These are phyloP conservation scores for Hemaris fuciformis DNA, from an alignment of 2,888 invertebrate genomes.

Conservation along the genomic window DNA sequence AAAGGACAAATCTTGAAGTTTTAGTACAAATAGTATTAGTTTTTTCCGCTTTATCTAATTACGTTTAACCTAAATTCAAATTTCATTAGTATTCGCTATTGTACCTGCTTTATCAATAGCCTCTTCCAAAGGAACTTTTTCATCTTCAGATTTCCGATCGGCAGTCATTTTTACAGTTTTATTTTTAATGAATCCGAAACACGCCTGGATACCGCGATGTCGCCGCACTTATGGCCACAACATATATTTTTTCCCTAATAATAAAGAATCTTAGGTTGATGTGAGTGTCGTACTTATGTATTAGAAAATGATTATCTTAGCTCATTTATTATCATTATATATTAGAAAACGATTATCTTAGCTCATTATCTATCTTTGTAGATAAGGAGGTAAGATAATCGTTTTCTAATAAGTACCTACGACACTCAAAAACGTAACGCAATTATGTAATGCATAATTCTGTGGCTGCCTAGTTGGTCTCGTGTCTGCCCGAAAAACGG, in stretches of 20 bases:
- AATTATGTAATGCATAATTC: neutral
- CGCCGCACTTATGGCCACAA: neutral
- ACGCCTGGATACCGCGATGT: neutral
- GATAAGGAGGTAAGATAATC: neutral
- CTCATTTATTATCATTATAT: too few relatives aligned
- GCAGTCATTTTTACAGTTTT: slow-evolving; percentile 21
- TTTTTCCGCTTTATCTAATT: too few relatives aligned
- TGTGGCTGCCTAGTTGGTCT: neutral
- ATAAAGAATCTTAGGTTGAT: slow-evolving; percentile 2
- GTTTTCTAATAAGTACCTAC: neutral
- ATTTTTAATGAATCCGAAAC: neutral
- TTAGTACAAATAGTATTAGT: too few relatives aligned
- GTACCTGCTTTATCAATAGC: slow-evolving; percentile 49
- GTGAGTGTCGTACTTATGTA: too few relatives aligned
- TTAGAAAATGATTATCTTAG: too few relatives aligned
- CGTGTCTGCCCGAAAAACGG: too few relatives aligned
- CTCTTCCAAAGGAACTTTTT: slow-evolving; percentile 41
- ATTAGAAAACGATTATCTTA: too few relatives aligned
- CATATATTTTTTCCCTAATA: neutral
- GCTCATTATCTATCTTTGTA: too few relatives aligned
- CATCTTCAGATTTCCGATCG: slow-evolving; percentile 20
- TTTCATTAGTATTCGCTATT: neutral
- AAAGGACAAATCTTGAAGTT: too few relatives aligned
- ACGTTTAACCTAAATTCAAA: too few relatives aligned
- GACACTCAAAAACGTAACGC: neutral